Evolutionary conservation across 2,113 vertebrate species (phyloP).

Genomic region (Myrmecophaga tridactyla): DNA sequence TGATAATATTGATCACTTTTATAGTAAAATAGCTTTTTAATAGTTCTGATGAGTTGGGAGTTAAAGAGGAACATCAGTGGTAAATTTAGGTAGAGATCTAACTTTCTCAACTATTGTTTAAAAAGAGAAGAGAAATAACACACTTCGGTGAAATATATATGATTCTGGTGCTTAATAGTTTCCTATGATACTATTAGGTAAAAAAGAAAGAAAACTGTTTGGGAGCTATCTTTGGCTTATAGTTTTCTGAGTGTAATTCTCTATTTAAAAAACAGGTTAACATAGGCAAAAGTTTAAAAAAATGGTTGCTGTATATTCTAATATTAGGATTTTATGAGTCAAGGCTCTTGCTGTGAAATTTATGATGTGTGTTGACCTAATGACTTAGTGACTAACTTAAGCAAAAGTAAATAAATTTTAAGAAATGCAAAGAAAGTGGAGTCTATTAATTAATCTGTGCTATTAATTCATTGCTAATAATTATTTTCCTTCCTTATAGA

Average conservation of each 20-base stretch:
- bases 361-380: neutral
- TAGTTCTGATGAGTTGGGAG: neutral
- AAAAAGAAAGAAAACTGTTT: neutral
- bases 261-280: neutral
- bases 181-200: neutral
- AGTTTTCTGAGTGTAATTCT: neutral
- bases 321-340: neutral
- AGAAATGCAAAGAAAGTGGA: neutral
- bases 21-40: neutral
- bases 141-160: neutral
- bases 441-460: neutral
- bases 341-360: neutral
- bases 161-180: neutral
- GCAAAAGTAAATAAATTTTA: neutral
- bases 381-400: neutral
- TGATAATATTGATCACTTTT: neutral
- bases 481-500: neutral
- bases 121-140: conserved; percentile 24
- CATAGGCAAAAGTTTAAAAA: neutral
- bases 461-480: neutral
- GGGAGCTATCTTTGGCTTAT: neutral
- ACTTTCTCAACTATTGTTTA: neutral
- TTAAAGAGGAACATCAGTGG: neutral
- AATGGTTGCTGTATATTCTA: neutral
- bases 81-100: neutral